phyloP scores from a whole-genome alignment of 2,888 invertebrate genomes.

The Phyllotreta cruciferae region DNA sequence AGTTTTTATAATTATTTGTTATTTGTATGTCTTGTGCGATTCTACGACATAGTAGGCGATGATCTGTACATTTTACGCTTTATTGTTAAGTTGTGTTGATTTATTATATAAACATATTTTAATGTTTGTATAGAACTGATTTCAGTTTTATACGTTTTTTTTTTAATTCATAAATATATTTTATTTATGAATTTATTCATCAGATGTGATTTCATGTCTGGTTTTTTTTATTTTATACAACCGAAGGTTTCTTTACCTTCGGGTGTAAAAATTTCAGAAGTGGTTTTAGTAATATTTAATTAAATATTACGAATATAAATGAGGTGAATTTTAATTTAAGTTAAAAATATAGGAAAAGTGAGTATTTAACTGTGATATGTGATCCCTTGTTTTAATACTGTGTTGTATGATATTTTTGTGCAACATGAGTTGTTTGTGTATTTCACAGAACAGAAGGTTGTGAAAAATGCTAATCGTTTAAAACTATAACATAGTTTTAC shows the following conservation, averaged over 20 bases:
- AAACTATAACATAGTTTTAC: too few relatives aligned
- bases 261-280: not conserved
- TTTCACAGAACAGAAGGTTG: too few relatives aligned
- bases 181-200: conserved; percentile 7
- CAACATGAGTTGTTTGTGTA: too few relatives aligned
- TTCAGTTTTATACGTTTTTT: conserved; percentile 23
- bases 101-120: conserved; percentile 40
- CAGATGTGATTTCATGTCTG: conserved; percentile 16
- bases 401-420: too few relatives aligned
- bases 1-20: conserved; percentile 36
- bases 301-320: not conserved
- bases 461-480: too few relatives aligned
- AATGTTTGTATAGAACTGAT: conserved; percentile 26
- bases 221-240: not conserved
- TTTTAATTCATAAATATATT: conserved; percentile 7
- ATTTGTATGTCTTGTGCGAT: conserved; percentile 42
- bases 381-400: too few relatives aligned
- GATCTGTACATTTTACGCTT: conserved; percentile 30
- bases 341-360: too few relatives aligned
- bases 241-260: conserved; percentile 10
- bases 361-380: too few relatives aligned
- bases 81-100: conserved; percentile 28
- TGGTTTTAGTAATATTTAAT: not conserved
- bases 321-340: not conserved
- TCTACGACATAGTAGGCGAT: conserved; percentile 47